Evolutionary conservation across 2,888 invertebrate species (phyloP).

Genomic region (Carterocephalus palaemon): DNA sequence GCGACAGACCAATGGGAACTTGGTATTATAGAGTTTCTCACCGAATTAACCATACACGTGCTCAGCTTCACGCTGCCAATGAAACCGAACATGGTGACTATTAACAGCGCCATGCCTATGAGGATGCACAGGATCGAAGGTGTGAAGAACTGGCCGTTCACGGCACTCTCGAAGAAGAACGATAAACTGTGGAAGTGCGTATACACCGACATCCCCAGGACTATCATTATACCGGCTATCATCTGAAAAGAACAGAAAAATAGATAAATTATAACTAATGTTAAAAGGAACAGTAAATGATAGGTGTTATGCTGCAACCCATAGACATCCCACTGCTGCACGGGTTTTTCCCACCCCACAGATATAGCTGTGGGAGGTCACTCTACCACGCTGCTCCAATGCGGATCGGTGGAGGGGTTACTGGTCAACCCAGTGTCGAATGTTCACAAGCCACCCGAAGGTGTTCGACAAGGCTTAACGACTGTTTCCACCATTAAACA

Average conservation of each 20-base stretch:
- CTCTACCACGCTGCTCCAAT: too few relatives aligned
- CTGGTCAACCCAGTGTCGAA: too few relatives aligned
- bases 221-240: conserved; percentile 61
- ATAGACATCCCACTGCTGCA: too few relatives aligned
- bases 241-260: too few relatives aligned
- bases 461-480: too few relatives aligned
- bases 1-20: too few relatives aligned
- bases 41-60: conserved; percentile 83
- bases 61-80: conserved; percentile 90
- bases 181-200: conserved; percentile 60
- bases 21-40: conserved; percentile 51
- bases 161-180: conserved; percentile 56
- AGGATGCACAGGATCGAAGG: conserved; percentile 87
- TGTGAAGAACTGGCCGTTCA: conserved; percentile 78
- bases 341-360: too few relatives aligned
- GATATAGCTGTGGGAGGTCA: too few relatives aligned
- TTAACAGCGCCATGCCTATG: conserved; percentile 84
- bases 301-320: neutral
- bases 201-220: conserved; percentile 67
- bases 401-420: too few relatives aligned
- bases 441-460: too few relatives aligned
- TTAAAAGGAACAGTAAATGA: neutral
- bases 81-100: conserved; percentile 90
- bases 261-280: neutral
- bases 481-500: too few relatives aligned